Evolutionary conservation across 2,797 vertebrate genomes (phyloP).

Genomic region (Chromis chromis): DNA sequence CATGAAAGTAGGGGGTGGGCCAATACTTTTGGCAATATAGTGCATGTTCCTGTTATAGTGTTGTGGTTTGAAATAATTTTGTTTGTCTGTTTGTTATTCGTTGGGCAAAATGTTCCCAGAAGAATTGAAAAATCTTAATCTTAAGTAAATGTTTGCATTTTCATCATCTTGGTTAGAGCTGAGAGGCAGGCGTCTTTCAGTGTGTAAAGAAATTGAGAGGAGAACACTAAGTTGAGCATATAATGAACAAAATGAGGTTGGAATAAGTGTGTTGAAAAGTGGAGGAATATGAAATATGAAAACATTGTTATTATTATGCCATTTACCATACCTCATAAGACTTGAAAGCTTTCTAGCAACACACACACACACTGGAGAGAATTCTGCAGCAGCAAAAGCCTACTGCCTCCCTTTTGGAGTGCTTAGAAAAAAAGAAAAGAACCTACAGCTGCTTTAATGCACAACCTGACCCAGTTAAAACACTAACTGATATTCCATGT

Average conservation of each 20-base stretch:
- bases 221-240: conserved; percentile 18
- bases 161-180: neutral
- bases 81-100: neutral
- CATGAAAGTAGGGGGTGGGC: too few relatives aligned
- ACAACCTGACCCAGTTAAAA: conserved; percentile 74
- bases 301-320: conserved; percentile 14
- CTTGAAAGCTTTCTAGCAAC: neutral
- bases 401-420: conserved; percentile 22
- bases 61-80: neutral
- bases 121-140: conserved; percentile 10
- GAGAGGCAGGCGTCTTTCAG: conserved; percentile 4
- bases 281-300: conserved; percentile 10
- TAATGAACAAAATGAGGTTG: conserved; percentile 38
- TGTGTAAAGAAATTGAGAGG: neutral
- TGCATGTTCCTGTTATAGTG: neutral
- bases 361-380: neutral
- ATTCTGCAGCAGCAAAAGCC: conserved; percentile 20
- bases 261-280: conserved; percentile 16
- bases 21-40: too few relatives aligned
- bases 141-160: neutral
- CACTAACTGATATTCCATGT: conserved; percentile 74
- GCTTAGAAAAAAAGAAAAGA: conserved; percentile 28
- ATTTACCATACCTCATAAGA: conserved; percentile 19
- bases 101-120: neutral
- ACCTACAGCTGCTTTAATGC: conserved; percentile 49